Conservation (phyloP, 2,888 invertebrate species). For the Papilio protenor region DNA sequence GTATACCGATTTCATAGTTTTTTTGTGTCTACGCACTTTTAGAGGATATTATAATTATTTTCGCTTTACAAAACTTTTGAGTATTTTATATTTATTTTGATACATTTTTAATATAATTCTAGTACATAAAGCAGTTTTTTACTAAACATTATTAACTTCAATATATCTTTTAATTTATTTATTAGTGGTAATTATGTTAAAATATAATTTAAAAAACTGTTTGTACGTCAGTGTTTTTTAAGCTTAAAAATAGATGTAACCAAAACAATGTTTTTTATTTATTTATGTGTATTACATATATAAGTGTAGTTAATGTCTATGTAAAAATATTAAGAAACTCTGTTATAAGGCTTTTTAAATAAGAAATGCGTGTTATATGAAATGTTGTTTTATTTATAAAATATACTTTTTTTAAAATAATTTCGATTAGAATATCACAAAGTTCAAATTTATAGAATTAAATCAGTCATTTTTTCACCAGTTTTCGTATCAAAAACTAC, state of each 20-base stretch:
- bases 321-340: constrained; percentile 38
- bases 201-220: too few species aligned
- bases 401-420: neutral
- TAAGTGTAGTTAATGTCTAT: constrained; percentile 39
- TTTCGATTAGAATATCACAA: neutral
- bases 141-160: too few species aligned
- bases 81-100: too few species aligned
- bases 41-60: too few species aligned
- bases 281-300: constrained; percentile 41
- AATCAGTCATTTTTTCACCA: constrained; percentile 32
- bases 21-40: too few species aligned
- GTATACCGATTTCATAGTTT: too few species aligned
- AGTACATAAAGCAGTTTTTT: too few species aligned
- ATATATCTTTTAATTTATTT: too few species aligned
- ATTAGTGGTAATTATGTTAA: neutral
- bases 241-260: constrained; percentile 26
- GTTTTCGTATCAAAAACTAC: constrained; percentile 44
- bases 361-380: constrained; percentile 66
- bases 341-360: constrained; percentile 51
- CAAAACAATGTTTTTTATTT: constrained; percentile 43
- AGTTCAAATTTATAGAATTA: constrained; percentile 1
- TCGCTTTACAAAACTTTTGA: too few species aligned
- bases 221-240: constrained; percentile 31
- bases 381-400: constrained; percentile 62
- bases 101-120: too few species aligned